phyloP scores from a whole-genome alignment of 2,888 invertebrate genomes.

The Thera britannica region DNA sequence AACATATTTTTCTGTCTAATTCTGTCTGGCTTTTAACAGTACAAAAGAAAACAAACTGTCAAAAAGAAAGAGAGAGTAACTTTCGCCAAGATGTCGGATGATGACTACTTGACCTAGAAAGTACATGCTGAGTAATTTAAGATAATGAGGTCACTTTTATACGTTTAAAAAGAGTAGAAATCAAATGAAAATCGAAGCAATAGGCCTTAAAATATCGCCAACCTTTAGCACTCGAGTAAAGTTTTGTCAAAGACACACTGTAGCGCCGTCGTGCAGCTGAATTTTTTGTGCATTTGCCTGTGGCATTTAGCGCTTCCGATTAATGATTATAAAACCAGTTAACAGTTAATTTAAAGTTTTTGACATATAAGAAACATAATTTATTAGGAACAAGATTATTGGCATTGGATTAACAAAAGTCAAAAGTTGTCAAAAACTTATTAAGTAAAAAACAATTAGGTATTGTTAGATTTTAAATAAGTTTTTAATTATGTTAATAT shows the following conservation, averaged over 20 bases:
- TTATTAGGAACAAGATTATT: no score
- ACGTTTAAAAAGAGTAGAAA: neutral
- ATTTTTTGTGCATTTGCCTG: no score
- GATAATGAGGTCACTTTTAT: constrained; percentile 20
- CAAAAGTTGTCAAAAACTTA: neutral
- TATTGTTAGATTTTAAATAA: neutral
- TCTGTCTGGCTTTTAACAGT: neutral
- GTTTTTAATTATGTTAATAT: neutral
- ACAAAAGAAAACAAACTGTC: constrained; percentile 6
- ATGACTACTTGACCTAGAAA: constrained; percentile 17
- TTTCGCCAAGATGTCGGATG: constrained; percentile 21
- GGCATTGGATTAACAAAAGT: neutral
- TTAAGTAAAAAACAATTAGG: neutral
- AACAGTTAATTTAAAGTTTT: no score
- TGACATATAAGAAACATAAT: no score
- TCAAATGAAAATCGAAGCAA: no score
- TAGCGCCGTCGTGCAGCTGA: no score
- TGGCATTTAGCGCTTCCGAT: no score
- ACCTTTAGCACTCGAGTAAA: no score
- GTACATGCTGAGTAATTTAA: constrained; percentile 20
- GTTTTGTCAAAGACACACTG: no score
- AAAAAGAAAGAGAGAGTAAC: constrained; percentile 17
- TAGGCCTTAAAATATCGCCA: no score
- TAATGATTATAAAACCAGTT: no score
- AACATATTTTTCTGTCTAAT: no score